Percentiles rank a stretch among this genome's conserved stretches.
These are phyloP conservation scores for Diarsia rubi DNA, from an alignment of 2,888 invertebrate genomes.

Conservation along the genomic window DNA sequence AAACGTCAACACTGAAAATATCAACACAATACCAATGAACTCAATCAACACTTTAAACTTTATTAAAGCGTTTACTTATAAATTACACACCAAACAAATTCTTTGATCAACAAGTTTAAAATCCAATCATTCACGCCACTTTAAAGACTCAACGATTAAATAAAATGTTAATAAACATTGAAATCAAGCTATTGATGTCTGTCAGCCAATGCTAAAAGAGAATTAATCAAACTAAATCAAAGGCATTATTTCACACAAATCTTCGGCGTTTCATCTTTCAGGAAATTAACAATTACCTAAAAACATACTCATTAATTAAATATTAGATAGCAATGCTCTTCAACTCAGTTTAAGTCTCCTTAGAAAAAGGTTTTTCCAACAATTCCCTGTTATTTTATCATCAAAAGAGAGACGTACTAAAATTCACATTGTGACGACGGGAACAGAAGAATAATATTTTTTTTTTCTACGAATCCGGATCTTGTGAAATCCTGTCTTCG, in stretches of 20 bases:
- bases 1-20: slow-evolving; percentile 17
- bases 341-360: too few relatives aligned
- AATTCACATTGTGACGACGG: slow-evolving; percentile 4
- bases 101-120: slow-evolving; percentile 21
- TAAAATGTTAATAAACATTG: background rate
- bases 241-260: background rate
- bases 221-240: slow-evolving; percentile 24
- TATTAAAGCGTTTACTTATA: slow-evolving; percentile 1
- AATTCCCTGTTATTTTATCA: slow-evolving; percentile 11
- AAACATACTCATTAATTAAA: background rate
- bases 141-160: slow-evolving; percentile 1
- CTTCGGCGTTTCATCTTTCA: background rate
- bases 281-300: background rate
- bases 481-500: background rate
- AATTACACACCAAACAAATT: slow-evolving; percentile 11
- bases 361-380: background rate
- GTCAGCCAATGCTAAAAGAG: background rate
- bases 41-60: slow-evolving; percentile 1
- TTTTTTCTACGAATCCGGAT: slow-evolving; percentile 4
- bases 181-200: background rate
- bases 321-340: background rate
- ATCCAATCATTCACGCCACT: slow-evolving; percentile 16
- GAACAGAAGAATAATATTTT: slow-evolving; percentile 2
- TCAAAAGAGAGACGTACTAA: slow-evolving; percentile 8
- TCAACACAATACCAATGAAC: slow-evolving; percentile 17